Conservation (phyloP, 2,797 vertebrate species). For the Myoxocephalus aenaeus region DNA sequence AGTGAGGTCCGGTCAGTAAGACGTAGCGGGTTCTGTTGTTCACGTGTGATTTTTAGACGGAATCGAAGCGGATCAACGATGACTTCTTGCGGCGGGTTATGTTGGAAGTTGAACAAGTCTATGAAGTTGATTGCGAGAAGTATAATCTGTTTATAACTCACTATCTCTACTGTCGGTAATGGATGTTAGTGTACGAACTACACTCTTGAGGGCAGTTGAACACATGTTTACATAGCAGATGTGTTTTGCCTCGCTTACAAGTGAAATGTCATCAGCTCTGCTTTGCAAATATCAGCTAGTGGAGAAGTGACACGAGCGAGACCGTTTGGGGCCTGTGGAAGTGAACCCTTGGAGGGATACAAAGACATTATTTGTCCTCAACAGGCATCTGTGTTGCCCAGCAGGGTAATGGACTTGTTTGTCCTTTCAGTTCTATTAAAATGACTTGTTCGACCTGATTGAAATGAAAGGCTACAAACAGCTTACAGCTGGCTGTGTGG, state of each 20-base stretch:
- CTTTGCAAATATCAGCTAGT: constrained; percentile 61
- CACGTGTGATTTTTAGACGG: constrained; percentile 20
- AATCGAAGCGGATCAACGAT: constrained; percentile 35
- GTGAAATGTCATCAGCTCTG: constrained; percentile 62
- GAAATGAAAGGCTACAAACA: constrained; percentile 22
- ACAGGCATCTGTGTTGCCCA: constrained; percentile 3
- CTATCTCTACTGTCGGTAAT: constrained; percentile 49
- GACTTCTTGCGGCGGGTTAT: constrained; percentile 21
- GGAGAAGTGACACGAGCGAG: constrained; percentile 42
- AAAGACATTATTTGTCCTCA: constrained; percentile 28
- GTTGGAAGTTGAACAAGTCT: constrained; percentile 33
- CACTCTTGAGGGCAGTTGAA: constrained; percentile 59
- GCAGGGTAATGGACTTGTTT: constrained; percentile 2
- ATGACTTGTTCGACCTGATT: constrained; percentile 23
- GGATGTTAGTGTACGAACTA: constrained; percentile 50
- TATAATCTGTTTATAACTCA: constrained; percentile 4
- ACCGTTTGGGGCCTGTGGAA: constrained; percentile 37
- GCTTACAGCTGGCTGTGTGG: constrained; percentile 12
- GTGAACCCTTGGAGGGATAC: constrained; percentile 37
- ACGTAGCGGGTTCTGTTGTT: constrained; percentile 13
- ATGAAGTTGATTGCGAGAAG: constrained; percentile 18
- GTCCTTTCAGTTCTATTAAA: constrained; percentile 23
- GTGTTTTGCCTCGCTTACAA: constrained; percentile 71
- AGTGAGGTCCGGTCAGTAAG: constrained; percentile 30
- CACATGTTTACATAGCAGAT: constrained; percentile 80